Percentiles rank a stretch among this genome's conserved stretches.
These are phyloP conservation scores for Phymatocera aterrima DNA, from an alignment of 2,888 invertebrate genomes.

Conservation along the genomic window DNA sequence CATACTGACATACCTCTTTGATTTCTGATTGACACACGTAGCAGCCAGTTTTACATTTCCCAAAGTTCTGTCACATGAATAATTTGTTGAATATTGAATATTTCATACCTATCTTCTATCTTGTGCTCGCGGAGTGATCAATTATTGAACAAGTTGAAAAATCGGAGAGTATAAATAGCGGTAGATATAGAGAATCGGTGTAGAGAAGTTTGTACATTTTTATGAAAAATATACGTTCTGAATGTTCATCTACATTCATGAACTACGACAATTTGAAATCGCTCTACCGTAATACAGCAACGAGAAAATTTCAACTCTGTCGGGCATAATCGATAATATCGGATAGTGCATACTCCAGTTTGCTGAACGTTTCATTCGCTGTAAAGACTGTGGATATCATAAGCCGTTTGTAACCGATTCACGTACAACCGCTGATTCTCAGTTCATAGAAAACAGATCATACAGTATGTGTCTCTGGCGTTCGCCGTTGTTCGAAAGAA, in stretches of 20 bases:
- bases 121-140: not conserved
- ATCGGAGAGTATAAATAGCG: conserved; percentile 1
- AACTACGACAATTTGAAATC: not conserved
- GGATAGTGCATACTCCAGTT: not conserved
- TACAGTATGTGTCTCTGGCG: conserved; percentile 6
- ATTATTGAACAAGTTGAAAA: conserved; percentile 22
- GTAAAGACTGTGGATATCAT: conserved; percentile 2
- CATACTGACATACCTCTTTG: not conserved
- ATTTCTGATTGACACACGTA: not conserved
- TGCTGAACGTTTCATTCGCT: not conserved
- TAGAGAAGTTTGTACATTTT: not conserved
- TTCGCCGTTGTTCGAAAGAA: conserved; percentile 29
- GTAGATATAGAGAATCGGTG: not conserved
- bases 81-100: not conserved
- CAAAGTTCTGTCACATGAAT: not conserved
- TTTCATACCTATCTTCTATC: not conserved
- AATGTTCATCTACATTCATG: not conserved
- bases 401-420: conserved; percentile 28
- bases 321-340: not conserved
- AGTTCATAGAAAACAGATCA: not conserved
- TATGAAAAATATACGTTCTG: not conserved
- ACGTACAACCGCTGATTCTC: conserved; percentile 35
- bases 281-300: not conserved
- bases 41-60: not conserved
- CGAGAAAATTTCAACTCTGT: not conserved